A percentile compares a stretch with the other conserved stretches of the same genome.
Conservation (phyloP, 2,113 vertebrate species). For the Taurulus bubalis region DNA sequence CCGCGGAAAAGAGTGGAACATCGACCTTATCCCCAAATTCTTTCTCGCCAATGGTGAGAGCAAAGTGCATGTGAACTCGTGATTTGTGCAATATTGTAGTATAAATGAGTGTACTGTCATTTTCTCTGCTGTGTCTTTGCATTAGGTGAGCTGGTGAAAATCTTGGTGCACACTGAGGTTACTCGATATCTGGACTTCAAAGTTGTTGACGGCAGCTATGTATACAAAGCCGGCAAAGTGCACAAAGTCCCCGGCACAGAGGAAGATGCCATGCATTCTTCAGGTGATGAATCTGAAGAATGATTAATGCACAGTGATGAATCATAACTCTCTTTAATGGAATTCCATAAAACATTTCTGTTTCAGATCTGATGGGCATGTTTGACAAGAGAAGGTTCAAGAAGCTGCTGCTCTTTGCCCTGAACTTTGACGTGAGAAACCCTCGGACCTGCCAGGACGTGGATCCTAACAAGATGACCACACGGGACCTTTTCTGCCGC, state of each 20-base stretch:
- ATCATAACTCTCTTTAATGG: background rate
- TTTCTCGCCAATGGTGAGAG: conserved; percentile 80
- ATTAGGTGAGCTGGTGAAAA: conserved; percentile 94
- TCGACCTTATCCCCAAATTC: conserved; percentile 86
- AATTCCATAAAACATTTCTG: background rate
- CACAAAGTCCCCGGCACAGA: conserved; percentile 95
- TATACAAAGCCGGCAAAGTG: conserved; percentile 93
- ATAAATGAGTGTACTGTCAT: background rate
- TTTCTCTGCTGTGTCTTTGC: conserved; percentile 35
- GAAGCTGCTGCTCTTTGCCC: conserved; percentile 91
- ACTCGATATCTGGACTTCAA: conserved; percentile 98
- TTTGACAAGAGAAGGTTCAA: conserved; percentile 95
- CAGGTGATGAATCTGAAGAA: conserved; percentile 83
- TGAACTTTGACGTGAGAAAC: conserved; percentile 90
- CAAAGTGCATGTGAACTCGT: background rate
- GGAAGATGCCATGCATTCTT: conserved; percentile 87
- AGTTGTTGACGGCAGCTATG: conserved; percentile 93
- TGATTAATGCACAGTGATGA: background rate
- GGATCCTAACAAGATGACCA: conserved; percentile 89
- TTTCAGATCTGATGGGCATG: conserved; percentile 93
- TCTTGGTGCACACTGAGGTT: conserved; percentile 94
- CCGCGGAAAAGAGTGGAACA: conserved; percentile 84
- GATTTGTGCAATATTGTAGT: background rate
- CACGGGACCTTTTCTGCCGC: conserved; percentile 90
- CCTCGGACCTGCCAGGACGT: conserved; percentile 89